A percentile compares a stretch with the other conserved stretches of the same genome.
phyloP scores from a whole-genome alignment of 2,113 vertebrate genomes.

The Mormyrus iriodes region DNA sequence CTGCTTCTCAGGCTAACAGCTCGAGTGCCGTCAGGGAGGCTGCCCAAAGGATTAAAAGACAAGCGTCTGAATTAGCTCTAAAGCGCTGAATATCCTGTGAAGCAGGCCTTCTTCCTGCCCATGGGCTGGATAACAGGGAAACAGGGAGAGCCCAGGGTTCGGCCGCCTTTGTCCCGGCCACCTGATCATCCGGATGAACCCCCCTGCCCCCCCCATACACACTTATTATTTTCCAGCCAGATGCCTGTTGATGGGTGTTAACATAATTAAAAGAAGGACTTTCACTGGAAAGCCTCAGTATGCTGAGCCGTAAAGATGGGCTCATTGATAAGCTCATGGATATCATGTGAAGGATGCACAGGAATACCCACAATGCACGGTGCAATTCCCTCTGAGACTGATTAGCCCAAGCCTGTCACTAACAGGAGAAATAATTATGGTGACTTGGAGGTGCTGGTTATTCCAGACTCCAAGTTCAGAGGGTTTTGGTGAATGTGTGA shows the following conservation, averaged over 20 bases:
- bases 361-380: constrained; percentile 65
- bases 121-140: constrained; percentile 74
- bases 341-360: constrained; percentile 60
- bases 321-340: constrained; percentile 68
- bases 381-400: constrained; percentile 86
- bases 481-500: constrained; percentile 13
- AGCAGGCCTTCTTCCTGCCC: constrained; percentile 76
- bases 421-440: constrained; percentile 76
- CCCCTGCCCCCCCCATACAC: neutral
- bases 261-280: constrained; percentile 64
- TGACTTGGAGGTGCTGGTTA: constrained; percentile 70
- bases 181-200: neutral
- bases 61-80: constrained; percentile 63
- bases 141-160: constrained; percentile 37
- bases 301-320: constrained; percentile 57
- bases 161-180: neutral
- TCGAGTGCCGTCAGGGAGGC: constrained; percentile 69
- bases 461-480: constrained; percentile 44
- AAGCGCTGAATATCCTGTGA: constrained; percentile 76
- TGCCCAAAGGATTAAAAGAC: constrained; percentile 72
- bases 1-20: constrained; percentile 61
- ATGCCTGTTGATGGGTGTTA: constrained; percentile 38
- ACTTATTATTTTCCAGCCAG: neutral
- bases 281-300: constrained; percentile 56
- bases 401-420: constrained; percentile 83